These are phyloP conservation scores for Meiosimyza platycephala DNA, from an alignment of 2,888 invertebrate genomes.

Conservation along the genomic window DNA sequence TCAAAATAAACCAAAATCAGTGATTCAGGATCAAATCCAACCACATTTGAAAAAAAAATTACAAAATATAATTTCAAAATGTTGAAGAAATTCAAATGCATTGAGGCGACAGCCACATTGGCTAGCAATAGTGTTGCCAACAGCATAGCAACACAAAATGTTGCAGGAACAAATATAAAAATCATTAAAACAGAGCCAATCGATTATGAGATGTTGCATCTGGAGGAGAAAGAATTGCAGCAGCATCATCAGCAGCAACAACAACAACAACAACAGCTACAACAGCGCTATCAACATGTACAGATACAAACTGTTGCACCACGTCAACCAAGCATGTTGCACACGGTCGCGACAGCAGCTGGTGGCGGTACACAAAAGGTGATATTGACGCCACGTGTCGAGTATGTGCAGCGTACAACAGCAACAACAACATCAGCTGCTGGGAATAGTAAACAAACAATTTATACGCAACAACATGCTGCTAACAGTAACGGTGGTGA, in stretches of 20 bases:
- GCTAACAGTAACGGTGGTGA: slow-evolving; percentile 12
- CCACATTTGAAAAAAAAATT: slow-evolving; percentile 40
- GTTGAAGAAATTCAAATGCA: slow-evolving; percentile 64
- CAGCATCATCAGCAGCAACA: slow-evolving; percentile 43
- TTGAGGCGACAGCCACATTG: slow-evolving; percentile 53
- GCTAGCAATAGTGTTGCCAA: slow-evolving; percentile 42
- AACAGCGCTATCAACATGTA: slow-evolving; percentile 58
- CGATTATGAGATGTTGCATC: slow-evolving; percentile 61
- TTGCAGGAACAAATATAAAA: slow-evolving; percentile 47
- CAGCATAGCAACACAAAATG: slow-evolving; percentile 24
- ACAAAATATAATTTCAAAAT: slow-evolving; percentile 45
- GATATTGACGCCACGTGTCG: slow-evolving; percentile 62
- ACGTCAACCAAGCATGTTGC: slow-evolving; percentile 54
- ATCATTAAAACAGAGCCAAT: slow-evolving; percentile 65
- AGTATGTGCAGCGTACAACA: slow-evolving; percentile 53
- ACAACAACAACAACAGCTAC: slow-evolving; percentile 44
- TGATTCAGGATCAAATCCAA: slow-evolving; percentile 59
- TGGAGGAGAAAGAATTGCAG: slow-evolving; percentile 51
- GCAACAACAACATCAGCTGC: slow-evolving; percentile 25
- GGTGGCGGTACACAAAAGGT: slow-evolving; percentile 61
- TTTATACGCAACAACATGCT: slow-evolving; percentile 48
- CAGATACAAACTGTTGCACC: slow-evolving; percentile 63
- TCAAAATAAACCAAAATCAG: slow-evolving; percentile 34
- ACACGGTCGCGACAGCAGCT: slow-evolving; percentile 39
- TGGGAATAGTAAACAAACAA: slow-evolving; percentile 44